Percentiles rank a stretch among this genome's conserved stretches.
Conservation (phyloP, 2,113 vertebrate genomes). For the Lepus americanus region DNA sequence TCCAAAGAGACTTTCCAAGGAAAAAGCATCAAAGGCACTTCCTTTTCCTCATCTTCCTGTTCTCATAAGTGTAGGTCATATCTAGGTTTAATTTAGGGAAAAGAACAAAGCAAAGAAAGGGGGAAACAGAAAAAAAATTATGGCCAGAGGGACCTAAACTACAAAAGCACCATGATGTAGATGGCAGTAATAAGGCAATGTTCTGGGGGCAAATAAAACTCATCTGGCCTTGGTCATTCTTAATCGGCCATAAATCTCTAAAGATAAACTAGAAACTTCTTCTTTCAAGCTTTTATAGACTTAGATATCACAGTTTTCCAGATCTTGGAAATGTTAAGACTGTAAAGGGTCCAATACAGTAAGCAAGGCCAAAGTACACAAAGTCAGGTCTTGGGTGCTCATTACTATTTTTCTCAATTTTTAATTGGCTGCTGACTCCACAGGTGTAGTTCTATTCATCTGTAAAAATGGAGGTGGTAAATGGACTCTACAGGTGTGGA, state of each 20-base stretch:
- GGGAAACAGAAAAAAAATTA: conserved; percentile 11
- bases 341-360: background rate
- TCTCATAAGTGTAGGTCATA: background rate
- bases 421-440: background rate
- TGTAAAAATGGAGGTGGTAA: background rate
- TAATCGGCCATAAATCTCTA: background rate
- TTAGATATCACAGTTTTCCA: background rate
- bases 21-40: conserved; percentile 46
- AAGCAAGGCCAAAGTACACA: background rate
- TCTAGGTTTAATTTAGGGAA: conserved; percentile 32
- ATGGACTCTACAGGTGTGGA: background rate
- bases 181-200: background rate
- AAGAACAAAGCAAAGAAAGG: conserved; percentile 26
- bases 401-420: background rate
- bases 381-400: background rate
- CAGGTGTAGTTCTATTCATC: background rate
- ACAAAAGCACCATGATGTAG: background rate
- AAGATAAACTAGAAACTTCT: background rate
- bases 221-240: background rate
- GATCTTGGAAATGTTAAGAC: background rate
- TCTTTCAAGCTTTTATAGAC: background rate
- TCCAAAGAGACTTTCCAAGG: background rate
- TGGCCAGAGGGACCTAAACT: background rate
- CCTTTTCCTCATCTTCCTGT: conserved; percentile 21
- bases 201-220: background rate